Base-by-base conservation (phyloP, 2,797 vertebrate genomes). In the Platyrinchus mystaceus region DNA sequence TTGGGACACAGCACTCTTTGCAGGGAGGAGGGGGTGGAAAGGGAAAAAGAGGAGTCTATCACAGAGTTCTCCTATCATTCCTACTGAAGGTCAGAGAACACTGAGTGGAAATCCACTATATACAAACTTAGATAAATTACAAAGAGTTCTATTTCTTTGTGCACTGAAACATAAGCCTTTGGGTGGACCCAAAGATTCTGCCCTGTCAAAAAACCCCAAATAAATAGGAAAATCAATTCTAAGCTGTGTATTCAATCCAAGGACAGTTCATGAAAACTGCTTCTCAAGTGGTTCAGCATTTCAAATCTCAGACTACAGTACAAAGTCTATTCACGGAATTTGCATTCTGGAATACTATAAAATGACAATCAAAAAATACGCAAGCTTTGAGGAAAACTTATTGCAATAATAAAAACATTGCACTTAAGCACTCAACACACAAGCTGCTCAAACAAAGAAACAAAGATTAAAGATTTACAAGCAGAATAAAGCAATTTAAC, bases 11-110 rank as follows among this genome's bases (percentile, higher is more conserved):
- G 23, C 18, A 70, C 9, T 46, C 15, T 60, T 43, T 7, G 1
- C 0, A 0, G 5, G 12, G 21, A 9, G 3, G 49, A 5, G 13
- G 13, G 49, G 49, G 46, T 23, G 46, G 46, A 22, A 37, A 2
- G 13, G 41, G 6, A 49, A 36, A 19, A 63, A 60, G 22, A 24
- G 6, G 3, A 41, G 3, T 34, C 22, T 50, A 3, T 27, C 7
- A 32, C 1, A 50, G 11, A 60, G 14, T 69, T 75, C 68, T 59
- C 39, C 17, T 4, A 12, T 53, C 27, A 73, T 59, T 91, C 34
- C 50, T 66, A 26, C 1, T 73, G 26, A n/a, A 90, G n/a, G 23
- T 59, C 49, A 85, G 34, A 83, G 34, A 91, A 64, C 39, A 75
- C 3, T 23, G 32, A 69, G 32, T 26, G 81, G 17, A 16, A 37